Evolutionary conservation across 2,797 vertebrate genomes (phyloP), one percentile per base, ranked within the genome.

Genomic region (Danio choprae): DNA sequence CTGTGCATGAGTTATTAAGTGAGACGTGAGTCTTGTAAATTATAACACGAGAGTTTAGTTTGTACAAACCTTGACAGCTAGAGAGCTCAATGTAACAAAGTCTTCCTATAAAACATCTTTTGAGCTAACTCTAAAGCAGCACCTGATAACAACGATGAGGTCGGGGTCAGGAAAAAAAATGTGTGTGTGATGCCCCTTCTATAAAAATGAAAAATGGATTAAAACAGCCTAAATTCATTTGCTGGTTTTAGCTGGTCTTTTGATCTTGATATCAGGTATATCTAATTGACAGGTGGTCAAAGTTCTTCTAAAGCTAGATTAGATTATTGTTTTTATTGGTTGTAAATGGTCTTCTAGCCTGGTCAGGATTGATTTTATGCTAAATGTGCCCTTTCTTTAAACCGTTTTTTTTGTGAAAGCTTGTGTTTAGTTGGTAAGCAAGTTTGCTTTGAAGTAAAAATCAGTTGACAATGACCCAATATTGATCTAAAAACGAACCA

Each of bases 111-210:
- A 58, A 77, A 71, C 6, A 15, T 67, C 46, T 71, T 53, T 69
- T 46, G 2, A 73, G 68, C 36, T 11, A 65, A 79, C 74, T 82
- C 62, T 40, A 81, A 62, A 75, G 64, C 81, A 83, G 77, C 56
- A 83, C 38, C 62, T 83, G 76, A 83, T 82, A 78, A 81, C 51
- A 78, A 51, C 63, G 9, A 65, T 50, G 76, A 40, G 59, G 43
- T 69, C 58, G 68, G 65, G 79, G 56, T 78, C 22, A 64, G 46
- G 55, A 68, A 75, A 84, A 78, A 40, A 79, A 56, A 80, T 15
- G 5, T 38, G 18, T 76, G 62, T 76, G 60, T 44, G 58, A 65
- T 46, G 71, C 58, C 56, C 13, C 53, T 58, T 58, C 40, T 9
- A 51, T 22, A 18, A 9, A 41, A 55, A 6, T 16, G 11, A 38